A percentile compares a stretch with the other conserved stretches of the same genome.
Conservation (phyloP, 1,140 invertebrate genomes). For the Druon quercuslanigerum region DNA sequence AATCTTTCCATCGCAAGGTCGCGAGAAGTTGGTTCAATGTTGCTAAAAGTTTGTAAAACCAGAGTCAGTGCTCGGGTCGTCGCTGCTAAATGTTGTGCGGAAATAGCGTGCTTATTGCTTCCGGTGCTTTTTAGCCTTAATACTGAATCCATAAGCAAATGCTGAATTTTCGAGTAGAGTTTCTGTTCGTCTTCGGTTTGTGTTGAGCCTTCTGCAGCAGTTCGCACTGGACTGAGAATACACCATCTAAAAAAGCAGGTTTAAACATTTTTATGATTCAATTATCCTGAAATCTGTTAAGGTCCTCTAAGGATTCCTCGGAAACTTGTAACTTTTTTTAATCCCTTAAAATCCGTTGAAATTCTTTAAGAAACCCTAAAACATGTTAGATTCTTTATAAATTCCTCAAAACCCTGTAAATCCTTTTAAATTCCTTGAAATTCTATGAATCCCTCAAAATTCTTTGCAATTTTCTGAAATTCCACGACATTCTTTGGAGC, state of each 20-base stretch:
- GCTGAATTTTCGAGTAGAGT: conserved; percentile 72
- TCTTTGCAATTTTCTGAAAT: too few relatives aligned
- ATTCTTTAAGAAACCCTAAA: too few relatives aligned
- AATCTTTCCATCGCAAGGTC: conserved; percentile 80
- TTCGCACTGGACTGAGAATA: conserved; percentile 66
- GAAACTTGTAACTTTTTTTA: too few relatives aligned
- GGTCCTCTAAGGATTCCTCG: too few relatives aligned
- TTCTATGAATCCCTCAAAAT: too few relatives aligned
- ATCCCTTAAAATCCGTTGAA: too few relatives aligned
- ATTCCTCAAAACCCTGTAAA: too few relatives aligned
- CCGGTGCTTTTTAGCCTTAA: conserved; percentile 65
- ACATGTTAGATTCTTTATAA: too few relatives aligned
- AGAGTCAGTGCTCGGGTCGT: conserved; percentile 61
- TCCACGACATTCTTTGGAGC: too few relatives aligned
- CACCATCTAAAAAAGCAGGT: conserved; percentile 63
- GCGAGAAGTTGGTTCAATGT: conserved; percentile 46
- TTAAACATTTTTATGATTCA: background rate
- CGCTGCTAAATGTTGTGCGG: conserved; percentile 71
- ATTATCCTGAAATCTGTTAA: too few relatives aligned
- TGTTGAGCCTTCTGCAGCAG: conserved; percentile 40
- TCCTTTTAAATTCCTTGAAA: too few relatives aligned
- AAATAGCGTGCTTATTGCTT: conserved; percentile 72
- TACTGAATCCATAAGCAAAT: conserved; percentile 72
- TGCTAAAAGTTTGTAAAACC: conserved; percentile 53
- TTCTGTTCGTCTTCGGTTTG: conserved; percentile 54